Evolutionary conservation across 2,888 invertebrate genomes (phyloP).

Genomic region (Lasioglossum vierecki): DNA sequence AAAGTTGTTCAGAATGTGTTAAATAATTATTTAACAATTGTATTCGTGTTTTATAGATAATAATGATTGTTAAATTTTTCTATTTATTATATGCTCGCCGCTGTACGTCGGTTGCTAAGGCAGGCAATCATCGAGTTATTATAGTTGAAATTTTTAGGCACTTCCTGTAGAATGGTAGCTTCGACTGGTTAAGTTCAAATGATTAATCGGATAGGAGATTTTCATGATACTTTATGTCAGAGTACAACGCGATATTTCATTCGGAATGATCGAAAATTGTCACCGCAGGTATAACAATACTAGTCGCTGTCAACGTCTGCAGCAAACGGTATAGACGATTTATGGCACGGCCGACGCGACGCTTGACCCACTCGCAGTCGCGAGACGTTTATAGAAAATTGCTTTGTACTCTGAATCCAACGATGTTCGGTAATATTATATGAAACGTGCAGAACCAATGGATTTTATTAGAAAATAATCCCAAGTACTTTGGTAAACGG

Average conservation of each 20-base stretch:
- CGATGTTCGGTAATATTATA: background rate
- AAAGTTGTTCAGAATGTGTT: too few relatives aligned
- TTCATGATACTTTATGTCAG: background rate
- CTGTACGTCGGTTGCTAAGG: too few relatives aligned
- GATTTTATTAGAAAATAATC: background rate
- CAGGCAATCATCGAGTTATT: too few relatives aligned
- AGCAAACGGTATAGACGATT: background rate
- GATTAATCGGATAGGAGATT: background rate
- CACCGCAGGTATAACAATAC: constrained; percentile 1
- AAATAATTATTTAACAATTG: too few relatives aligned
- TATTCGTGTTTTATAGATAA: too few relatives aligned
- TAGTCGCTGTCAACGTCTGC: background rate
- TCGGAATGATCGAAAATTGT: background rate
- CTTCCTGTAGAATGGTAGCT: too few relatives aligned
- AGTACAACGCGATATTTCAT: background rate
- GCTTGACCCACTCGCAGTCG: background rate
- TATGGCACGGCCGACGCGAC: background rate
- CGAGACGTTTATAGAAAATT: background rate
- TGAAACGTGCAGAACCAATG: background rate
- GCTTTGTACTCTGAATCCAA: background rate
- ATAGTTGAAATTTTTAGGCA: too few relatives aligned
- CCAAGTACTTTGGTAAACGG: too few relatives aligned
- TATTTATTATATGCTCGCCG: too few relatives aligned
- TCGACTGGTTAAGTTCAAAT: background rate
- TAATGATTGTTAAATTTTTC: too few relatives aligned